phyloP scores from a whole-genome alignment of 2,113 vertebrate species.

The Gymnorhina tibicen region DNA sequence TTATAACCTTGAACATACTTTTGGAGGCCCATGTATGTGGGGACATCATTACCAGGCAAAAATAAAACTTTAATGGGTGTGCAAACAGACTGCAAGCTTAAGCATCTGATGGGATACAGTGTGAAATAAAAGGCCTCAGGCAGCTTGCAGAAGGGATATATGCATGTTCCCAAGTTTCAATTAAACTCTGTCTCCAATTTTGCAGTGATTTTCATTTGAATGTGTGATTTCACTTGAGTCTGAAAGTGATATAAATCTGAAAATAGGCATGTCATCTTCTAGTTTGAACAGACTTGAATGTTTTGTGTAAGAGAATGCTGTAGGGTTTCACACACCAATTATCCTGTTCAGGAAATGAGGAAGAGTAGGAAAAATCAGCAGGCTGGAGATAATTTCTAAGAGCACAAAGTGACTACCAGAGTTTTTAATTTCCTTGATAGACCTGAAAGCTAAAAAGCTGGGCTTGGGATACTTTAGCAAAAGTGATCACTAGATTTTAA shows the following conservation, averaged over 20 bases:
- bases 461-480: background rate
- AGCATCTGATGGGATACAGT: background rate
- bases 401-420: background rate
- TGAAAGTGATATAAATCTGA: background rate
- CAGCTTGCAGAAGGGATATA: background rate
- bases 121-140: background rate
- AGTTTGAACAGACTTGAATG: background rate
- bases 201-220: conserved; percentile 1
- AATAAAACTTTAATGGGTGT: background rate
- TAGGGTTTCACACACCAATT: background rate
- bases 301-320: background rate
- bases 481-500: background rate
- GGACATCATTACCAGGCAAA: background rate
- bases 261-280: background rate
- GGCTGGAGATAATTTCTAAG: background rate
- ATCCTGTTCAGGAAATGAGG: background rate
- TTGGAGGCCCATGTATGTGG: background rate
- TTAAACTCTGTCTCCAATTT: background rate
- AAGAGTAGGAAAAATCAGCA: background rate
- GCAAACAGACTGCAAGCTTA: background rate
- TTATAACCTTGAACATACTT: background rate
- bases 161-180: background rate
- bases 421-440: background rate
- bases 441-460: background rate
- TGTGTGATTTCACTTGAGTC: background rate